Percentiles rank a stretch among this genome's conserved stretches.
Evolutionary conservation across 2,888 invertebrate species (phyloP).

Genomic region (Drosophila ustulata): DNA sequence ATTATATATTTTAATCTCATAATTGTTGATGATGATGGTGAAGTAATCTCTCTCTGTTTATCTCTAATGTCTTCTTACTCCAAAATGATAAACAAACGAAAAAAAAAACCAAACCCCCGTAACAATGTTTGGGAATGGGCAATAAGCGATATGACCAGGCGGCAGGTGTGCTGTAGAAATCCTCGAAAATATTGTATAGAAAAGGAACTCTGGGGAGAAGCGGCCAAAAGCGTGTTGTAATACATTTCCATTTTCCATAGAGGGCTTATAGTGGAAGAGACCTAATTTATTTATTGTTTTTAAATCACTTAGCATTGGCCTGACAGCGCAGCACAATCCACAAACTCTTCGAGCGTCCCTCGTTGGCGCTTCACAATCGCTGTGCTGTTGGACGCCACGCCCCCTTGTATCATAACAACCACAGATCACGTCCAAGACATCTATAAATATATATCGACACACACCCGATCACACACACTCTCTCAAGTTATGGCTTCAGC

Average conservation of each 20-base stretch:
- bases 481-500: constrained; percentile 62
- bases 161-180: constrained; percentile 87
- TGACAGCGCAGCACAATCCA: constrained; percentile 31
- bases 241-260: constrained; percentile 84
- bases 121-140: constrained; percentile 88
- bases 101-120: constrained; percentile 48
- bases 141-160: constrained; percentile 90
- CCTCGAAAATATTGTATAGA: constrained; percentile 85
- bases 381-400: constrained; percentile 46
- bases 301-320: constrained; percentile 33
- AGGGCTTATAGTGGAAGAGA: constrained; percentile 41
- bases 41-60: constrained; percentile 77
- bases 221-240: constrained; percentile 85
- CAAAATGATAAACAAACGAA: constrained; percentile 38
- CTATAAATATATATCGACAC: constrained; percentile 46
- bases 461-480: constrained; percentile 21
- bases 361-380: constrained; percentile 34
- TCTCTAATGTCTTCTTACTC: constrained; percentile 69
- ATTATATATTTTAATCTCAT: constrained; percentile 71
- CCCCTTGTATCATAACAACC: constrained; percentile 45
- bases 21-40: constrained; percentile 81
- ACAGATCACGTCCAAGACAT: constrained; percentile 36
- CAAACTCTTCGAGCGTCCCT: constrained; percentile 43
- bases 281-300: not conserved
- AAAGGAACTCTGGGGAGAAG: constrained; percentile 85